Conservation (phyloP, 2,797 vertebrate genomes). For the Otolemur crassicaudatus region DNA sequence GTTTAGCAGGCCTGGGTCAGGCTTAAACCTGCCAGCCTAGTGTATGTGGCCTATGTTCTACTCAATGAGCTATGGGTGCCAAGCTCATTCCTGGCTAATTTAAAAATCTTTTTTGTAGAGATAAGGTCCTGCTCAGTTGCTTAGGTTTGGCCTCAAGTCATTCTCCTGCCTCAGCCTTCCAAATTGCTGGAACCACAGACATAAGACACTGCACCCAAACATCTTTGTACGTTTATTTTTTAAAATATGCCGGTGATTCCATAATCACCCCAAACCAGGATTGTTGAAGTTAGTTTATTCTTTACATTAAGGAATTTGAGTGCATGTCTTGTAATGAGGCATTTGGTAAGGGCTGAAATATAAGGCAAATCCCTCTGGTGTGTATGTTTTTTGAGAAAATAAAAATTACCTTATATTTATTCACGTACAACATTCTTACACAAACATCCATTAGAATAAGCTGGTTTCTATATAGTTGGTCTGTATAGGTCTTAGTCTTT, state of each 20-base stretch:
- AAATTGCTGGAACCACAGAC: not conserved
- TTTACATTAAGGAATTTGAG: slow-evolving; percentile 19
- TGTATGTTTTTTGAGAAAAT: not conserved
- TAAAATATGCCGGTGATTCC: not conserved
- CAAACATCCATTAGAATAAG: not conserved
- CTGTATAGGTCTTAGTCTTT: not conserved
- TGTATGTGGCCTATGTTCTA: no score
- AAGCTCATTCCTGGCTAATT: not conserved
- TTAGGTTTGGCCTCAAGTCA: not conserved
- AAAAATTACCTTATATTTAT: not conserved
- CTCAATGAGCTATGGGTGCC: no score
- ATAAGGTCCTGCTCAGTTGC: not conserved
- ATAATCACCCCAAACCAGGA: not conserved
- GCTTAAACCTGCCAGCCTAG: no score
- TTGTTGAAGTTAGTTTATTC: not conserved
- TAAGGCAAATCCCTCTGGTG: not conserved
- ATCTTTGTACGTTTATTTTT: slow-evolving; percentile 44
- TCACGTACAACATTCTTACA: not conserved
- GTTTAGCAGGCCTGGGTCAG: no score
- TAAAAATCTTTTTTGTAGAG: not conserved
- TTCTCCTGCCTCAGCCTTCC: not conserved
- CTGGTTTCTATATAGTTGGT: not conserved
- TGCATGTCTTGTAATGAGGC: not conserved
- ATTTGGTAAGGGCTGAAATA: not conserved
- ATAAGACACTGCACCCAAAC: not conserved